Base-by-base conservation (phyloP, 2,797 vertebrate genomes). In the Tokudaia tokunoshimensis region DNA sequence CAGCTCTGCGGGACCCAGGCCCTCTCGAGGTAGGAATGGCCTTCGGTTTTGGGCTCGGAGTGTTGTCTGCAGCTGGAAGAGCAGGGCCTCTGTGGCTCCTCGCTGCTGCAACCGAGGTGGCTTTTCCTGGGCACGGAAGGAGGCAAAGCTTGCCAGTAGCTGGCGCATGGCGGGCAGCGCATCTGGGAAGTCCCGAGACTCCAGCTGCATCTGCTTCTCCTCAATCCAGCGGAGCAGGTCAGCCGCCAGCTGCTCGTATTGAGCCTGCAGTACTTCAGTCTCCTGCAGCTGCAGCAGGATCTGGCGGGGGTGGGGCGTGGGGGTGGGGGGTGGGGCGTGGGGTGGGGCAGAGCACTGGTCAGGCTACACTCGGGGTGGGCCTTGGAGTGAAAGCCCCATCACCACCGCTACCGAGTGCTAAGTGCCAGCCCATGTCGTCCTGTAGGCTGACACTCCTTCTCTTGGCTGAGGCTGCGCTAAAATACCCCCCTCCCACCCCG, bases 91-190 rank as follows among this genome's bases (percentile, higher is more conserved):
- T 0, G 99, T 99, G 31, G 98, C 97, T 8, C 99, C 99, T 13
- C 98, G 98, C 94, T 99, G 99, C 98, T 99, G 99, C 88, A 99
- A 99, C 82, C 99, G 99, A 0, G 98, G 99, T 1, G 99, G 99
- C 97, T 99, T 99, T 98, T 99, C 99, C 95, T 99, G 98, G 0
- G 98, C 99, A 41, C 99, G 99, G 97, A 99, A 99, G 59, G 98
- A 98, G 98, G 99, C 99, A 94, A 99, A 99, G 41, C 98, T 98
- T 74, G 97, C 98, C 98, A 99, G 98, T 59, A 99, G 98, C 47
- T 97, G 97, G 98, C 98, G 99, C 99, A 99, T 99, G 95, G 99
- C 99, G 7, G 97, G 98, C 94, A 99, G 97, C 19, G 99, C 98
- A 98, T 99, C 99, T 12, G 99, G 99, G 96, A 99, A 99, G 9